phyloP scores from a whole-genome alignment of 1,140 invertebrate species.

The Orius insidiosus region DNA sequence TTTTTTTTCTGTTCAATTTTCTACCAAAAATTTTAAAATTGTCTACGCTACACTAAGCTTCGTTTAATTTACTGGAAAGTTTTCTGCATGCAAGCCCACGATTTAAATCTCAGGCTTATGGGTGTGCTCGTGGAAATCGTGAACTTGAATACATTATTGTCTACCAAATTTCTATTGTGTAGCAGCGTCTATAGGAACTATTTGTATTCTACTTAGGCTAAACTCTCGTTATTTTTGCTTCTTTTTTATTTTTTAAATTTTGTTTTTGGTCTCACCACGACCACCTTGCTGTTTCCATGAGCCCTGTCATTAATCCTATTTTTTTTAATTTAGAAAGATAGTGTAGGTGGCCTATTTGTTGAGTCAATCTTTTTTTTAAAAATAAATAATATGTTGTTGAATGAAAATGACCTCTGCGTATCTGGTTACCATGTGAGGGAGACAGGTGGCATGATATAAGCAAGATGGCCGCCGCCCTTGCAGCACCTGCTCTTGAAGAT shows the following conservation, averaged over 20 bases:
- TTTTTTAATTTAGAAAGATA: slow-evolving; percentile 4
- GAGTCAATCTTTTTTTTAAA: too few relatives aligned
- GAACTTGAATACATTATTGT: slow-evolving; percentile 6
- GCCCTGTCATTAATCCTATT: slow-evolving; percentile 12
- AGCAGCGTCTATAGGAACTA: too few relatives aligned
- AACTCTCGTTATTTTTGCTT: too few relatives aligned
- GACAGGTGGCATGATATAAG: slow-evolving; percentile 66
- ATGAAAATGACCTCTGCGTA: slow-evolving; percentile 32
- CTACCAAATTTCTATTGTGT: too few relatives aligned
- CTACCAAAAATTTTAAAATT: too few relatives aligned
- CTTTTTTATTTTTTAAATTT: too few relatives aligned
- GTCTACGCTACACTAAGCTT: too few relatives aligned
- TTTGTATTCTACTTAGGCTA: too few relatives aligned
- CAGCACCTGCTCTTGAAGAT: slow-evolving; percentile 69
- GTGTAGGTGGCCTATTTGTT: slow-evolving; percentile 1
- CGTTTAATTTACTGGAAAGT: slow-evolving; percentile 15
- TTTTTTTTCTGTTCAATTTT: too few relatives aligned
- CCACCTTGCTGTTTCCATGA: slow-evolving; percentile 15
- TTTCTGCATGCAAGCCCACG: slow-evolving; percentile 21
- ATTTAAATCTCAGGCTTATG: slow-evolving; percentile 17
- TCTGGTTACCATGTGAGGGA: slow-evolving; percentile 26
- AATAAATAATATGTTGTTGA: slow-evolving; percentile 30
- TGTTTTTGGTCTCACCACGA: slow-evolving; percentile 14
- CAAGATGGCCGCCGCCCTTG: slow-evolving; percentile 73
- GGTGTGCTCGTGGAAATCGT: slow-evolving; percentile 20